Evolutionary conservation across 2,888 invertebrate genomes (phyloP), one percentile per base, ranked within the genome.

Genomic region (Graphium colonna): DNA sequence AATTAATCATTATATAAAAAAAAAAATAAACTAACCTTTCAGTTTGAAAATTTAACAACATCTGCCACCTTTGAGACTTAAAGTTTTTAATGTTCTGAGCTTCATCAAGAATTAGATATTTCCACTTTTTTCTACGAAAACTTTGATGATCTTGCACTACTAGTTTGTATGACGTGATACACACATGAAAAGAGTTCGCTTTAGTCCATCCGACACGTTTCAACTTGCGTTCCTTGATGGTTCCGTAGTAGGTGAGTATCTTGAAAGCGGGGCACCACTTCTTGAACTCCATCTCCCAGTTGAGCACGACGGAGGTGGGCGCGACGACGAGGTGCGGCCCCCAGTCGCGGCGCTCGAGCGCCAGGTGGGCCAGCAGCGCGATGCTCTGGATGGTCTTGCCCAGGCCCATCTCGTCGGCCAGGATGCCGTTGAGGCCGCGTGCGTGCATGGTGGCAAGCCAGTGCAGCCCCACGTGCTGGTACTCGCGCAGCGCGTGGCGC

Each of bases 201-300:
- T 98, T 99, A 10, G 98, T 98, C 99, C 99, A 99, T 39, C 99
- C 96, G 52, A 94, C 95, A 67, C 97, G 92, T 77, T 97, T 97
- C 61, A 94, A 84, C 81, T 96, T 97, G 52, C 99, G 91, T 80
- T 99, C 99, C 78, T 98, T 98, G 69, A 97, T 97, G 26, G 95
- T 94, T 42, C 99, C 99, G 77, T 98, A 99, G 81, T 99, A 99
- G 0, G 99, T 99, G 63, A 99, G 92, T 71, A 99, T 97, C 91
- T 99, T 99, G 81, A 99, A 98, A 48, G 97, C 97, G 0, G 99
- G 99, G 82, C 98, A 99, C 99, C 99, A 99, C 83, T 99, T 99
- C 85, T 99, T 99, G 75, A 98, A 96, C 86, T 99, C 99, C 97
- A 99, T 97, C 90, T 99, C 99, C 99, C 99, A 99, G 89, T 99